These are phyloP conservation scores for Pollenia amentaria DNA, from an alignment of 2,888 invertebrate genomes.

Conservation along the genomic window DNA sequence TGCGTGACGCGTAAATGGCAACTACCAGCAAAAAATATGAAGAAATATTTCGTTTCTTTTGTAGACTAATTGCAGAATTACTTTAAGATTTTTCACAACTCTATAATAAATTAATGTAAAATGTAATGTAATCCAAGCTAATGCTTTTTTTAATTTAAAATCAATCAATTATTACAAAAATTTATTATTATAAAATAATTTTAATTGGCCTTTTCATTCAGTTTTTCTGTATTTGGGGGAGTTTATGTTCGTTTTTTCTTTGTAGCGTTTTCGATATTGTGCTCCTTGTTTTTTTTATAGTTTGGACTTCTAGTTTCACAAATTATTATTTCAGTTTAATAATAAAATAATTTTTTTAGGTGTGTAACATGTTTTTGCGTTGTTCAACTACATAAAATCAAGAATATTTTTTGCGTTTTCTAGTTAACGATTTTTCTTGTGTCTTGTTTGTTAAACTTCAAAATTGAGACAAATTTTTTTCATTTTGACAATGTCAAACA, in stretches of 20 bases:
- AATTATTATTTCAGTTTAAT: slow-evolving; percentile 14
- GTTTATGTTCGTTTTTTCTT: slow-evolving; percentile 30
- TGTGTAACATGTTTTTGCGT: slow-evolving; percentile 59
- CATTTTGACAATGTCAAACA: slow-evolving; percentile 34
- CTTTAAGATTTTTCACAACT: slow-evolving; percentile 32
- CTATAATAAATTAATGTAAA: slow-evolving; percentile 32
- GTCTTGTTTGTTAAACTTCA: slow-evolving; percentile 63
- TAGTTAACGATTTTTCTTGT: slow-evolving; percentile 69
- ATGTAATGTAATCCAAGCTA: not conserved
- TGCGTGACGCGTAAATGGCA: slow-evolving; percentile 69
- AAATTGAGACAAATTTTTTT: slow-evolving; percentile 57
- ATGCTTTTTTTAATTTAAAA: not conserved
- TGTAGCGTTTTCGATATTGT: slow-evolving; percentile 16
- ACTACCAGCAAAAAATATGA: slow-evolving; percentile 43
- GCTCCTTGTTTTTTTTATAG: slow-evolving; percentile 32
- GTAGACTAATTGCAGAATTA: slow-evolving; percentile 15
- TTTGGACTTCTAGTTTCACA: slow-evolving; percentile 23
- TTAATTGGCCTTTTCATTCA: slow-evolving; percentile 14
- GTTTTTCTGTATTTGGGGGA: slow-evolving; percentile 69
- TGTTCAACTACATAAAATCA: slow-evolving; percentile 50
- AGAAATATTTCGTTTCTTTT: slow-evolving; percentile 6
- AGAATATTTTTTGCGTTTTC: slow-evolving; percentile 55
- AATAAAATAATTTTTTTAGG: slow-evolving; percentile 62
- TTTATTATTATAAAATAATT: slow-evolving; percentile 8
- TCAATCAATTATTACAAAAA: slow-evolving; percentile 21